These are phyloP conservation scores for Morus bassanus DNA, from an alignment of 2,797 vertebrate genomes.

Conservation along the genomic window DNA sequence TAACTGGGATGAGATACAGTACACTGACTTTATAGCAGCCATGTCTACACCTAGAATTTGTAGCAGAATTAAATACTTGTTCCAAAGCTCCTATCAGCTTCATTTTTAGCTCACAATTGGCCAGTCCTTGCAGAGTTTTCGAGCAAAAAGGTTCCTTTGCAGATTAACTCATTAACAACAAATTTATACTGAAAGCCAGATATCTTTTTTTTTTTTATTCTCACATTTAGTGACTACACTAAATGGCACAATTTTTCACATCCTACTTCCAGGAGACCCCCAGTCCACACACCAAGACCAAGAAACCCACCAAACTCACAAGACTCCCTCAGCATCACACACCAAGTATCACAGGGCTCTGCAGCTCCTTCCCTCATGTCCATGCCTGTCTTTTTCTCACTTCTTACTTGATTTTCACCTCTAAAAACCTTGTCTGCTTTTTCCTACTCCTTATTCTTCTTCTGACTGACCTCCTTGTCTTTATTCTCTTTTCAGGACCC, in stretches of 20 bases:
- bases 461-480: neutral
- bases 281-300: neutral
- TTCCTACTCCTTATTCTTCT: neutral
- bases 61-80: neutral
- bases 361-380: neutral
- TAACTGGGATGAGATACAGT: neutral
- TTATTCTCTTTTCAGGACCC: neutral
- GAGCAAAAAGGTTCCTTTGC: neutral
- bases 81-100: neutral
- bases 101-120: neutral
- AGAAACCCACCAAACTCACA: neutral
- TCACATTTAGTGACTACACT: neutral
- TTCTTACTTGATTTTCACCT: neutral
- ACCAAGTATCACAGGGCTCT: neutral
- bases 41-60: neutral
- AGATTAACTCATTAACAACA: neutral
- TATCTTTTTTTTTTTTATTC: neutral
- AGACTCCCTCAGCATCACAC: neutral
- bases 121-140: neutral
- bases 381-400: neutral
- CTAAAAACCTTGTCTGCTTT: neutral
- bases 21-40: neutral
- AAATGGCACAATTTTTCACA: neutral
- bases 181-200: neutral
- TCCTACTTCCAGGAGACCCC: neutral